phyloP scores from a whole-genome alignment of 2,113 vertebrate species.

The Python bivittatus region DNA sequence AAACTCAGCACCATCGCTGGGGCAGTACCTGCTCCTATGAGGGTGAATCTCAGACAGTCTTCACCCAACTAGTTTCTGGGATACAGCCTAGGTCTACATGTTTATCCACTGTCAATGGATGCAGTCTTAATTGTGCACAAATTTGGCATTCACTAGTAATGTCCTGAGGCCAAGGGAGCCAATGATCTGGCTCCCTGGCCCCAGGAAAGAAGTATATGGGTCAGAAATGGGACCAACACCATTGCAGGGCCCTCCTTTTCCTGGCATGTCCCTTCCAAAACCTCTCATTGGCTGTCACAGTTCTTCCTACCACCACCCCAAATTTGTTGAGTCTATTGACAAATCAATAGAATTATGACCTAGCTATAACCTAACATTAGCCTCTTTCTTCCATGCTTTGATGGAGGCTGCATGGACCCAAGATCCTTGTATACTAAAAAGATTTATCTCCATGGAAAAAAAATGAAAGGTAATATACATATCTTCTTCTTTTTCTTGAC shows the following conservation, averaged over 20 bases:
- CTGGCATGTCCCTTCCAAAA: not conserved
- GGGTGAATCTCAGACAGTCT: no score
- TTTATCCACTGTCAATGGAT: not conserved
- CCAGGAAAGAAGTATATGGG: not conserved
- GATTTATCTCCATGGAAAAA: not conserved
- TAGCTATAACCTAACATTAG: not conserved
- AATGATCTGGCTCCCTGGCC: not conserved
- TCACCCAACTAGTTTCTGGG: not conserved
- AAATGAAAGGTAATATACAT: not conserved
- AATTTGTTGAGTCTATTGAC: not conserved
- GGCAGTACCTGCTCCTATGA: not conserved
- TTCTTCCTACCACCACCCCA: no score
- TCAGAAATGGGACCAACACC: not conserved
- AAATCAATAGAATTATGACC: not conserved
- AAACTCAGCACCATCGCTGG: not conserved
- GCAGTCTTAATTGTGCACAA: not conserved
- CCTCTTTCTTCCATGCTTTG: not conserved
- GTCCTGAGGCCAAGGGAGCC: not conserved
- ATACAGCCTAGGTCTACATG: not conserved
- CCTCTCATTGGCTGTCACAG: not conserved
- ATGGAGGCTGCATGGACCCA: not conserved
- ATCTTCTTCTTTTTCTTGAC: not conserved
- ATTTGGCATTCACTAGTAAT: not conserved
- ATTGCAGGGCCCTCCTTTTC: not conserved
- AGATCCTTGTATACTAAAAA: not conserved